Conservation (phyloP, 1,140 invertebrate genomes). For the Campoletis sonorensis region DNA sequence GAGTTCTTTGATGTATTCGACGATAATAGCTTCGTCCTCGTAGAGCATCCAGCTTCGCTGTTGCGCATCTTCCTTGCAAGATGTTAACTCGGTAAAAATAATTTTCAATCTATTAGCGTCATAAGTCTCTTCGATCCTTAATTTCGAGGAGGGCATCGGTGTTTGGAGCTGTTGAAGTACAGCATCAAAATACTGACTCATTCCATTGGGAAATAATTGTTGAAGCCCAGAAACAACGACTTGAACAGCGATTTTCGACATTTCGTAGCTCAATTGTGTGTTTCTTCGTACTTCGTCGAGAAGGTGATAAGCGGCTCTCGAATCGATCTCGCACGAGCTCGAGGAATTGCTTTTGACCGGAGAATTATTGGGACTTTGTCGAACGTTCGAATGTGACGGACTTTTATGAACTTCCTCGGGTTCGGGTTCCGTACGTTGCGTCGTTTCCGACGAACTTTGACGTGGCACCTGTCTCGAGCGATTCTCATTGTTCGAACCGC, state of each 20-base stretch:
- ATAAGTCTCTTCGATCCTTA: conserved; percentile 81
- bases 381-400: conserved; percentile 54
- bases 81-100: conserved; percentile 88
- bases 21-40: conserved; percentile 92
- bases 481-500: conserved; percentile 47
- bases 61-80: conserved; percentile 94
- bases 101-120: conserved; percentile 88
- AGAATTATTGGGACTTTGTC: conserved; percentile 55
- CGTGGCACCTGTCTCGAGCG: conserved; percentile 58
- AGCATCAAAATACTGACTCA: conserved; percentile 79
- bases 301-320: conserved; percentile 83
- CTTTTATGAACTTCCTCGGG: conserved; percentile 61
- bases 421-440: conserved; percentile 52
- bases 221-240: conserved; percentile 84
- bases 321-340: conserved; percentile 72
- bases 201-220: conserved; percentile 78
- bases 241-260: conserved; percentile 89
- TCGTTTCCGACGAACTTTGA: conserved; percentile 61
- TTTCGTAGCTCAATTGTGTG: conserved; percentile 90
- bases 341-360: conserved; percentile 68
- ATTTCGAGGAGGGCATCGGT: conserved; percentile 80
- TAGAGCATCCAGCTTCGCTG: conserved; percentile 95
- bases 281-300: conserved; percentile 87
- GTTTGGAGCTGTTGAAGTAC: conserved; percentile 76
- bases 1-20: conserved; percentile 88